Percentiles rank a stretch among this genome's conserved stretches.
These are phyloP conservation scores for Mamestra configurata DNA, from an alignment of 1,140 invertebrate genomes.

Conservation along the genomic window DNA sequence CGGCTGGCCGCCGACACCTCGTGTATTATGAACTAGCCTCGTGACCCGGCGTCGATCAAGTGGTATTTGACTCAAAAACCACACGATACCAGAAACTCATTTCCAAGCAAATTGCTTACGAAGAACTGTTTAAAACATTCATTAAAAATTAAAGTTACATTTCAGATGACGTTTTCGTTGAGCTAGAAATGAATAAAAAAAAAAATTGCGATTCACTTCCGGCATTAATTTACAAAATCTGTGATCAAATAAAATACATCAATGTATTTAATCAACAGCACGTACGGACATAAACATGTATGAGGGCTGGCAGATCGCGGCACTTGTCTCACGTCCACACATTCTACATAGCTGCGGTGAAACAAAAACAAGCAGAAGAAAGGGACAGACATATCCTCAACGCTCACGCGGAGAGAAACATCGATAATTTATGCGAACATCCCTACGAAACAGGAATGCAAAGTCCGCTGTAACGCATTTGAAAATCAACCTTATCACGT, in stretches of 20 bases:
- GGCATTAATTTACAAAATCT: not conserved
- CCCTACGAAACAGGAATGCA: conserved; percentile 83
- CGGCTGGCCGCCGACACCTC: conserved; percentile 84
- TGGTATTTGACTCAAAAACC: conserved; percentile 82
- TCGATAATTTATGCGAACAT: conserved; percentile 87
- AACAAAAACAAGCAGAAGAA: conserved; percentile 85
- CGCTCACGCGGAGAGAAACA: conserved; percentile 76
- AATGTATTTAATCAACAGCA: conserved; percentile 41
- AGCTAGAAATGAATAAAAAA: not conserved
- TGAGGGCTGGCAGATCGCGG: conserved; percentile 52
- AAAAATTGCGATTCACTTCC: not conserved
- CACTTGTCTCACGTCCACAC: conserved; percentile 70
- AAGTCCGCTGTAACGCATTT: conserved; percentile 40
- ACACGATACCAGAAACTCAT: conserved; percentile 74
- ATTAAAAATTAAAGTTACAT: conserved; percentile 20
- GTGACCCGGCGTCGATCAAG: conserved; percentile 85
- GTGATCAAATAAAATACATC: not conserved
- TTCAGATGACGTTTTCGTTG: not conserved
- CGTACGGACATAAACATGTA: conserved; percentile 55
- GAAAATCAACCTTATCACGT: conserved; percentile 58
- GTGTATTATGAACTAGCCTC: conserved; percentile 86
- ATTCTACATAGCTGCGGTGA: conserved; percentile 68
- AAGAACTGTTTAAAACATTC: conserved; percentile 55
- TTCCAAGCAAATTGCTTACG: conserved; percentile 76
- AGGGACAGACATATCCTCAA: conserved; percentile 73